Evolutionary conservation across 2,888 invertebrate species (phyloP).

Genomic region (Branchipolynoe longqiensis): DNA sequence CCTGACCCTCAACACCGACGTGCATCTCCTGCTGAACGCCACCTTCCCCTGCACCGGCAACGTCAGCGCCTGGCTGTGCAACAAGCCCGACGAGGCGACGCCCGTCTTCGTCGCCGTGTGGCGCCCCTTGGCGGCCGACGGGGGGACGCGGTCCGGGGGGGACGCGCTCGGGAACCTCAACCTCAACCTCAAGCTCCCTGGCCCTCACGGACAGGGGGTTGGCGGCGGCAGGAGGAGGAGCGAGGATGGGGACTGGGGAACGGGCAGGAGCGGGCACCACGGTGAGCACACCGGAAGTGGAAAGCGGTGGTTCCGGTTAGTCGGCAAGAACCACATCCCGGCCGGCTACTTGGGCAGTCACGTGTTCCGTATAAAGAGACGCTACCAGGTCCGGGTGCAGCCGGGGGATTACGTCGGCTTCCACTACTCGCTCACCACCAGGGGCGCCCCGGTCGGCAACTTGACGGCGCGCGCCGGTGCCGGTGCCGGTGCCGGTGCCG

Average conservation of each 20-base stretch:
- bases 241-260: neutral
- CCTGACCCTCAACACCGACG: neutral
- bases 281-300: neutral
- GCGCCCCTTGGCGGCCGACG: neutral
- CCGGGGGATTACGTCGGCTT: slow-evolving; percentile 39
- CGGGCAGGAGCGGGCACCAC: neutral
- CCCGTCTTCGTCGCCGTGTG: slow-evolving; percentile 47
- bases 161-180: no score
- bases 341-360: slow-evolving; percentile 39
- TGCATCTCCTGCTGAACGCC: slow-evolving; percentile 31
- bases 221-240: no score
- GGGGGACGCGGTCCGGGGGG: no score
- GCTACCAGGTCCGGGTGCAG: slow-evolving; percentile 21
- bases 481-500: no score
- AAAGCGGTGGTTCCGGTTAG: slow-evolving; percentile 21
- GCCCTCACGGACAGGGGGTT: no score
- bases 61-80: slow-evolving; percentile 46
- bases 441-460: neutral
- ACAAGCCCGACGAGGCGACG: slow-evolving; percentile 25
- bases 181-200: no score
- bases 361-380: slow-evolving; percentile 24
- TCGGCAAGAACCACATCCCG: slow-evolving; percentile 52
- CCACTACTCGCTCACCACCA: slow-evolving; percentile 19
- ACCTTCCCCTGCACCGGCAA: slow-evolving; percentile 33
- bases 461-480: no score